phyloP scores from a whole-genome alignment of 53 echinoderm and acorn worm species.

The Glandiceps talaboti region DNA sequence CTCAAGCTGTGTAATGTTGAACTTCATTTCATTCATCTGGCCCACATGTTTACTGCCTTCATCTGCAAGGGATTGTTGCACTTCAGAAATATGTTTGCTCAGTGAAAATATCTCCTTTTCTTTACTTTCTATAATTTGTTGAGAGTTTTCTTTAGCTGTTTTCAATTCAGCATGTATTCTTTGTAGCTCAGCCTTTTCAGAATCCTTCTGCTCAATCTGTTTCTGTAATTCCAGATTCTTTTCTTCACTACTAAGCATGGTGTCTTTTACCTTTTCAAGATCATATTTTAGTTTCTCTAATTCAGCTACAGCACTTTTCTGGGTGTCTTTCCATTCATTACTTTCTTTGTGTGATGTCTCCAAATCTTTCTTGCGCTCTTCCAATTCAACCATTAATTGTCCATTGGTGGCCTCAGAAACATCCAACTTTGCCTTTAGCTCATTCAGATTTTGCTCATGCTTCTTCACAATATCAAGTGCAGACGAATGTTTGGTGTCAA shows the following conservation, averaged over 20 bases:
- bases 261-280: conserved; percentile 7
- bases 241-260: not conserved
- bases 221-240: conserved; percentile 1
- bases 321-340: conserved; percentile 11
- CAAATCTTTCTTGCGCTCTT: conserved; percentile 13
- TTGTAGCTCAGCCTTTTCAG: not conserved
- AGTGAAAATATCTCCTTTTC: conserved; percentile 3
- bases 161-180: conserved; percentile 12
- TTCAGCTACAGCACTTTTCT: conserved; percentile 7
- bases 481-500: conserved; percentile 37
- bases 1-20: conserved; percentile 7
- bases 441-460: conserved; percentile 42
- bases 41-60: conserved; percentile 9
- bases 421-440: conserved; percentile 31
- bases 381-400: conserved; percentile 34
- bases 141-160: conserved; percentile 1
- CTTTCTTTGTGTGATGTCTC: conserved; percentile 4
- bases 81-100: conserved; percentile 12
- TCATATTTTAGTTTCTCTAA: conserved; percentile 43
- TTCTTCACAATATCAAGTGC: conserved; percentile 47
- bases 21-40: conserved; percentile 13
- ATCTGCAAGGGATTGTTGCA: conserved; percentile 6
- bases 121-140: conserved; percentile 1
- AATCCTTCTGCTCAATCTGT: conserved; percentile 15
- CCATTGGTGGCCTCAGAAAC: conserved; percentile 26